A percentile compares a stretch with the other conserved stretches of the same genome.
Evolutionary conservation across 2,888 invertebrate species (phyloP).

Genomic region (Neoascia interrupta): DNA sequence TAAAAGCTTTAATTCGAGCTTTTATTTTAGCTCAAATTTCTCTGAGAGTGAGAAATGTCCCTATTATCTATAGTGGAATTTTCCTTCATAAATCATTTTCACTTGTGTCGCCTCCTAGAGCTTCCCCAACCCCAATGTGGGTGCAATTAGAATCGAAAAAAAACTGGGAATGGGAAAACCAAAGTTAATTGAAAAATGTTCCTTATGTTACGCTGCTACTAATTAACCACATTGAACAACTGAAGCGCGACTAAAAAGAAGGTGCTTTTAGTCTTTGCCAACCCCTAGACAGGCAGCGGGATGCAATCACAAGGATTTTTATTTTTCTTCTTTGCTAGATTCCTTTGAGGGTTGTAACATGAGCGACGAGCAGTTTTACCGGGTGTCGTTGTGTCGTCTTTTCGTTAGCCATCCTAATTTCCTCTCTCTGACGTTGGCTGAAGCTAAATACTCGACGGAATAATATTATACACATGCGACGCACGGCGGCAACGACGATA

Average conservation of each 20-base stretch:
- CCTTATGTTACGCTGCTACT: slow-evolving; percentile 43
- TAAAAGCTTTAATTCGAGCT: slow-evolving; percentile 9
- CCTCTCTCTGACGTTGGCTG: slow-evolving; percentile 14
- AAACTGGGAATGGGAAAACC: slow-evolving; percentile 12
- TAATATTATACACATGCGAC: not conserved
- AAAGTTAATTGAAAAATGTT: slow-evolving; percentile 59
- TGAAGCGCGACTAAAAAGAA: slow-evolving; percentile 4
- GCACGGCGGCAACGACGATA: slow-evolving; percentile 5
- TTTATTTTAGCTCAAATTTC: slow-evolving; percentile 24
- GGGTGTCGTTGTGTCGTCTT: not conserved
- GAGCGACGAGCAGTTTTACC: not conserved
- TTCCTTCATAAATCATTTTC: slow-evolving; percentile 8
- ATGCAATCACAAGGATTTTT: slow-evolving; percentile 48
- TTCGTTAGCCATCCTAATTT: slow-evolving; percentile 25
- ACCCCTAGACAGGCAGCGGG: not conserved
- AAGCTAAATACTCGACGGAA: slow-evolving; percentile 17
- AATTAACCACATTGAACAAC: slow-evolving; percentile 57
- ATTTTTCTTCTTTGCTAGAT: slow-evolving; percentile 21
- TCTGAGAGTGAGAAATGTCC: slow-evolving; percentile 10
- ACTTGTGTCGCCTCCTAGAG: not conserved
- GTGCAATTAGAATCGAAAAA: slow-evolving; percentile 25
- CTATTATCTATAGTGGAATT: not conserved
- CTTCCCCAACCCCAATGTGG: not conserved
- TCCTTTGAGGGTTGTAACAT: not conserved
- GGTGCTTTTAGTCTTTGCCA: not conserved